phyloP scores from a whole-genome alignment of 2,888 invertebrate species.

The Cheiracanthium punctorium region DNA sequence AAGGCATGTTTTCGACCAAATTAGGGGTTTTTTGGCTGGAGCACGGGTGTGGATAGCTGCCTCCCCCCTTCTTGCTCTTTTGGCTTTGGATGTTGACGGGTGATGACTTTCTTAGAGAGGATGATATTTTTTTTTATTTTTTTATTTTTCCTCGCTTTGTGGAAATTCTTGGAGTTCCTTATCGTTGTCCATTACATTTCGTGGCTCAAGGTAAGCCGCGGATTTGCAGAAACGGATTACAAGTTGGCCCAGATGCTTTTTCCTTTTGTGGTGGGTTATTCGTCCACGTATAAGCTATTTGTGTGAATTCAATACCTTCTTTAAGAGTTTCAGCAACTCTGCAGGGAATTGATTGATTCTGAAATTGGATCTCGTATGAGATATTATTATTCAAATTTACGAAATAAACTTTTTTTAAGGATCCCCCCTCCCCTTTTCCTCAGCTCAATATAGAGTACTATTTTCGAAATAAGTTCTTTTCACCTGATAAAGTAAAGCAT shows the following conservation, averaged over 20 bases:
- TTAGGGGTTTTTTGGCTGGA: slow-evolving; percentile 42
- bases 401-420: too few species aligned
- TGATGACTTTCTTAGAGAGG: slow-evolving; percentile 63
- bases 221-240: not conserved
- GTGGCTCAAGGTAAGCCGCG: too few species aligned
- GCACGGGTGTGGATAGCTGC: slow-evolving; percentile 51
- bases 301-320: too few species aligned
- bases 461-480: too few species aligned
- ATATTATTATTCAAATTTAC: too few species aligned
- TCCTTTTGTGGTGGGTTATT: not conserved
- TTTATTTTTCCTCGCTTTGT: too few species aligned
- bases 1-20: slow-evolving; percentile 46
- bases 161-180: not conserved
- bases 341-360: too few species aligned
- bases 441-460: too few species aligned
- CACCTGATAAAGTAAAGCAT: too few species aligned
- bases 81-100: slow-evolving; percentile 54
- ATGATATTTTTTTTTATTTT: slow-evolving; percentile 1
- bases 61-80: slow-evolving; percentile 12
- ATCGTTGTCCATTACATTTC: not conserved
- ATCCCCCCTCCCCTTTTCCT: too few species aligned
- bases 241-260: not conserved
- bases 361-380: too few species aligned
- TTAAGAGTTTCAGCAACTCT: too few species aligned
- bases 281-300: not conserved